phyloP scores from a whole-genome alignment of 1,140 invertebrate genomes.

The Colletes latitarsis region DNA sequence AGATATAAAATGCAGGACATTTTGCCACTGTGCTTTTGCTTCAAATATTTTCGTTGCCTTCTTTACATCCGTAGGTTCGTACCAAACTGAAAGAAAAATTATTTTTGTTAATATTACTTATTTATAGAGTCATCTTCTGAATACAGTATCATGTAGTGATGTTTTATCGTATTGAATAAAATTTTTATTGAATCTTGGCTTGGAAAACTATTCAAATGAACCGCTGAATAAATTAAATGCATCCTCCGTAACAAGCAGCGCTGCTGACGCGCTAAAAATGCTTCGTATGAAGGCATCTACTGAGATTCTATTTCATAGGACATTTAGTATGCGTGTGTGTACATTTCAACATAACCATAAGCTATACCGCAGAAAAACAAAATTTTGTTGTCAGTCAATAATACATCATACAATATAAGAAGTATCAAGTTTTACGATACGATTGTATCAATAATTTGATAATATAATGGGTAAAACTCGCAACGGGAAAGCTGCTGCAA shows the following conservation, averaged over 20 bases:
- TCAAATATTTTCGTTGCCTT: conserved; percentile 83
- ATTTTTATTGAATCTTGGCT: background rate
- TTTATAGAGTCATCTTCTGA: background rate
- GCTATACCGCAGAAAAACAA: background rate
- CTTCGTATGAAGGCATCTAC: background rate
- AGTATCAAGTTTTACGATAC: background rate
- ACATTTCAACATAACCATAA: conserved; percentile 7
- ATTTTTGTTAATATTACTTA: conserved; percentile 2
- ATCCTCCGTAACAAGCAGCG: background rate
- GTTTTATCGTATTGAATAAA: background rate
- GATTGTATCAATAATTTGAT: background rate
- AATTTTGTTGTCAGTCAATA: background rate
- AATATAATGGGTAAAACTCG: conserved; percentile 83
- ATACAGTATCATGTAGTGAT: background rate
- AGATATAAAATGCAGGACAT: conserved; percentile 80
- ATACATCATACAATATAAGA: background rate
- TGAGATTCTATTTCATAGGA: background rate
- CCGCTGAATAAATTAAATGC: background rate
- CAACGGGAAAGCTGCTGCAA: conserved; percentile 87
- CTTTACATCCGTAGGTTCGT: conserved; percentile 84
- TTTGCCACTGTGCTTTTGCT: conserved; percentile 72
- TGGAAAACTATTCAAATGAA: background rate
- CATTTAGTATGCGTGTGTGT: background rate
- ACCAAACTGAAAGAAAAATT: conserved; percentile 83
- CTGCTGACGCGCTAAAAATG: background rate